Base-by-base conservation (phyloP, 2,888 invertebrate genomes). In the Stenoptilia bipunctidactyla region DNA sequence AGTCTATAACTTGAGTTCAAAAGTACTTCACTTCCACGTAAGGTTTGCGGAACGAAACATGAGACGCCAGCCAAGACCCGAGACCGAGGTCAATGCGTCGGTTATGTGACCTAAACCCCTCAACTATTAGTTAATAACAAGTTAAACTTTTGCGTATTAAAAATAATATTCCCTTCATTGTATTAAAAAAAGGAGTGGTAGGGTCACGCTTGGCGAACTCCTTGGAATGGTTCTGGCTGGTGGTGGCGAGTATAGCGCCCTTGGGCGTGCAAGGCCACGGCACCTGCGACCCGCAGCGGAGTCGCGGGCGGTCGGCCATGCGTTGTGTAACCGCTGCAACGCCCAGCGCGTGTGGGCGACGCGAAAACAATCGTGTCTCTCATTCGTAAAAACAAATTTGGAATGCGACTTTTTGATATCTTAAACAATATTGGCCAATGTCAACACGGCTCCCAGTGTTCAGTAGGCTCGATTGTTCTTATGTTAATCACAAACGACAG, bases 1-100 rank as follows among this genome's bases (percentile, higher is more conserved):
- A n/a, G n/a, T n/a, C n/a, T n/a, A n/a, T n/a, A n/a, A 20, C 20
- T 3, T 20, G 20, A 20, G 4, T 20, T 20, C 8, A 5, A 5
- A 20, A 20, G 20, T 20, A 20, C 8, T 20, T 20, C 20, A 20
- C 8, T 20, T 74, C 60, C 71, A 77, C 79, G 73, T 79, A 58
- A 68, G 70, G 64, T 73, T 79, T 80, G 77, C 82, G 80, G 82
- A 82, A 82, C 67, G 80, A 71, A 76, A 79, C 72, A 60, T 66
- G 74, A 80, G 20, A 20, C 20, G 20, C 74, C 73, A 58, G 61
- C 57, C 66, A 62, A 69, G 66, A 58, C 71, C 67, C 63, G 62
- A 64, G 4, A 3, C 20, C 75, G 71, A 76, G 77, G 75, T 63
- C 76, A 55, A 56, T 53, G 51, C 59, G 61, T 53, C 51, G 54